Evolutionary conservation across 2,888 invertebrate genomes (phyloP).

Genomic region (Periphyllus acericola): DNA sequence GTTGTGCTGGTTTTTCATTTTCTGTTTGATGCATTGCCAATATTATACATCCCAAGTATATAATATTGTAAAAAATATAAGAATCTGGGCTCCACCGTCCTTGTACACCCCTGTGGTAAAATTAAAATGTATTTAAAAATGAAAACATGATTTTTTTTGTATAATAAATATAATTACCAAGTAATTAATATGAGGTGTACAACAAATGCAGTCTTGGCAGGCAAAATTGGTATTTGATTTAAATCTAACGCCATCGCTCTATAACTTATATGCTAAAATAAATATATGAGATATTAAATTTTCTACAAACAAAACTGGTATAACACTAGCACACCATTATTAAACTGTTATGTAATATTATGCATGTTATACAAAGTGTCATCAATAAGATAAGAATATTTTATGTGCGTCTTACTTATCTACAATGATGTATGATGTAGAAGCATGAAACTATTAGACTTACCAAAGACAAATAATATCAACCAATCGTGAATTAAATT

Average conservation of each 20-base stretch:
- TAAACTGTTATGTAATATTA: conserved; percentile 22
- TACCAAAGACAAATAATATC: neutral
- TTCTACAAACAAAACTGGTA: neutral
- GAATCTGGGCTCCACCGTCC: conserved; percentile 67
- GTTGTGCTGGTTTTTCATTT: conserved; percentile 52
- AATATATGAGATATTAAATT: neutral
- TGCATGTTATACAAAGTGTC: neutral
- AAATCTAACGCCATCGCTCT: conserved; percentile 50
- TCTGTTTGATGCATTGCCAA: conserved; percentile 53
- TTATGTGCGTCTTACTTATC: neutral
- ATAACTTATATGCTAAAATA: neutral
- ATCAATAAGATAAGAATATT: conserved; percentile 53
- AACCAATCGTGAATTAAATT: neutral
- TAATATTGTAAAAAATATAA: conserved; percentile 53
- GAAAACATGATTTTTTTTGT: neutral
- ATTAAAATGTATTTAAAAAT: neutral
- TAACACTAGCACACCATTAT: neutral
- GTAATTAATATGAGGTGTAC: conserved; percentile 45
- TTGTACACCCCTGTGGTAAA: conserved; percentile 66
- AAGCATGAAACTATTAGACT: neutral
- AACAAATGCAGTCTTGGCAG: conserved; percentile 38
- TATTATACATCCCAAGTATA: conserved; percentile 39
- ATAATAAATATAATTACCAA: conserved; percentile 1
- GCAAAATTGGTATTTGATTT: conserved; percentile 54
- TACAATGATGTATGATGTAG: too few relatives aligned